Evolutionary conservation across 2,888 invertebrate species (phyloP), one percentile per base, ranked within the genome.

Genomic region (Cantharis nigra): DNA sequence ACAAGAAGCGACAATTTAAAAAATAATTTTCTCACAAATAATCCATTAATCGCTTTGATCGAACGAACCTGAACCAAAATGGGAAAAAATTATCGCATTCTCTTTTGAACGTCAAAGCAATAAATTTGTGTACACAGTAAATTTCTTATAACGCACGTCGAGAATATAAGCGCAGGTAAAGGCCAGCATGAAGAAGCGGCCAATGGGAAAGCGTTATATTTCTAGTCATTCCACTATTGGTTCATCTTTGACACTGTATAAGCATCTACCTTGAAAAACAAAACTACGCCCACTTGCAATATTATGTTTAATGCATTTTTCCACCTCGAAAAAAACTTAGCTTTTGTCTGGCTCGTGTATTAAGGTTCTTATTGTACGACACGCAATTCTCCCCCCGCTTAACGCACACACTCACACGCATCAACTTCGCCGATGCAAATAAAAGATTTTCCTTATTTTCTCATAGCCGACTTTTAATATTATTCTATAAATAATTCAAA

Each of bases 241-340:
- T 75, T 73, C 71, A 75, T 76, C 76, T 76, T 72, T 72, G 72
- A 65, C 70, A 65, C 81, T 83, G 77, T 80, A 78, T 81, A 82
- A 81, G 84, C 83, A 81, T 83, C 86, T 86, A 87, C 86, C 87
- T 86, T 87, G 83, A 84, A 82, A 81, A 82, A 75, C 77, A 78
- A 78, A 73, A 79, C 85, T 80, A 84, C 86, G 85, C 87, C 86
- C 82, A 75, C 82, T 80, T 80, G 83, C 85, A 83, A 85, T 84
- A 86, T 85, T 83, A 87, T 87, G 87, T 87, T 86, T 87, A 87
- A 87, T 87, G 87, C 85, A 87, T 87, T 85, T 85, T 84, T 83
- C 77, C 49, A 76, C 81, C 79, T 81, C 77, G 84, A 85, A 86
- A 86, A 86, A 87, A 87, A 86, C 78, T 65, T 75, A 75, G 82